Conservation (phyloP, 2,797 vertebrate genomes). For the Diceros bicornis region DNA sequence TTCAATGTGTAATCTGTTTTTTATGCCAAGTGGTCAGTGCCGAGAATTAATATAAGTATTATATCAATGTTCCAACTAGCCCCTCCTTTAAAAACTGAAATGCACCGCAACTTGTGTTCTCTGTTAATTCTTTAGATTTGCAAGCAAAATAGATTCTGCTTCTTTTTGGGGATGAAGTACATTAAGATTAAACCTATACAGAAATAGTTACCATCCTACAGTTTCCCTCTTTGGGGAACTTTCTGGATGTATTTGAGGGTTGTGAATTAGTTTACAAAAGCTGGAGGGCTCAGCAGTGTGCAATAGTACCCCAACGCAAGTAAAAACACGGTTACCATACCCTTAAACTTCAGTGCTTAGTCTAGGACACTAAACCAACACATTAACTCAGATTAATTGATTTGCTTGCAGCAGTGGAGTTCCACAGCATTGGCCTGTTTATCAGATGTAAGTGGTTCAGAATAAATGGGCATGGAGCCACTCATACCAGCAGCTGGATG, state of each 20-base stretch:
- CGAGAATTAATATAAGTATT: not conserved
- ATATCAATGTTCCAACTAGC: accelerated
- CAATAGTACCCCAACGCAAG: not conserved
- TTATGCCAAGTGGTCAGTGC: not conserved
- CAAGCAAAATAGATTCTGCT: not conserved
- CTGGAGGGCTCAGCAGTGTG: not conserved
- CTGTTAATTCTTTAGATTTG: not conserved
- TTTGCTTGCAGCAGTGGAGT: not conserved
- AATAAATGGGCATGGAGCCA: not conserved
- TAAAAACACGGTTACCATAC: accelerated
- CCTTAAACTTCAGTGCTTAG: not conserved
- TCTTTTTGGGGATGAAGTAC: not conserved
- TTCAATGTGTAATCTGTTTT: not conserved
- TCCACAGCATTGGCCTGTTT: accelerated
- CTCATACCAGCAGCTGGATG: too few relatives aligned
- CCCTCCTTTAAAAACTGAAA: not conserved
- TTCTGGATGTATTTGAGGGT: not conserved
- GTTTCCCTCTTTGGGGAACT: not conserved
- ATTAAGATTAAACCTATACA: not conserved
- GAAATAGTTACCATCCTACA: not conserved
- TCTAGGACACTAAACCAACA: not conserved
- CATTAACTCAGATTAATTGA: too few relatives aligned
- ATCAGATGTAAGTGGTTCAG: not conserved
- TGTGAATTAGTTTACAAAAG: not conserved
- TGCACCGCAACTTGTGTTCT: not conserved